Base-by-base conservation (phyloP, 2,797 vertebrate genomes). In the Spinus olivaceus region DNA sequence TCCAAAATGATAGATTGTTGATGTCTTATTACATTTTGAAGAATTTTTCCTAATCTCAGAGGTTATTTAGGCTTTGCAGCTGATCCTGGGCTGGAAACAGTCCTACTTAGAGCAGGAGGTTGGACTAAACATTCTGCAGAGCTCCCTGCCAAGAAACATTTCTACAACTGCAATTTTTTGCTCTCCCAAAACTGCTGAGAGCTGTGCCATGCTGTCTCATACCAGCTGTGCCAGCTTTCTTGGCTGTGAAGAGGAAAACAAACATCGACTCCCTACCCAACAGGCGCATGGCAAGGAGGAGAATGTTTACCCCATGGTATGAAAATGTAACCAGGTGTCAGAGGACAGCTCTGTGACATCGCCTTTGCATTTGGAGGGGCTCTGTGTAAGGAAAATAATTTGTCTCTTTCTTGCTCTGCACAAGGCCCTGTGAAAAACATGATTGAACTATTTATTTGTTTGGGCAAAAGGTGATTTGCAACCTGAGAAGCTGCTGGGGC, bases 321-420 rank as follows among this genome's bases (percentile, higher is more conserved):
- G 49, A 92, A 90, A 90, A 82, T 76, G 41, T 73, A 86, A 92
- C 70, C 51, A 49, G 13, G 17, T 86, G 66, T 81, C 83, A 73
- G 22, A 81, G 37, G 47, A 83, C 9, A 27, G 6, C 18, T 15
- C 27, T 64, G 6, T 61, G 33, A 46, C 39, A 24, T 30, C 46
- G 20, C 12, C 16, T 74, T 65, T 86, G 50, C 8, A 41, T 57
- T 86, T 88, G 47, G 64, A 86, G 10, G 8, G 18, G 2, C 9
- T 76, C 12, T 56, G 14, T 35, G 27, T 3, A 1, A 67, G 42
- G 28, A 54, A 90, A 74, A 56, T 41, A 0, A 20, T 53, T 57
- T 0, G 0, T 54, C 3, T 2, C 11, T 44, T 73, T 53, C 18
- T 30, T 63, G 23, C 8, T 81, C 28, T 78, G 9, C 42, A 39